Evolutionary conservation across 2,113 vertebrate genomes (phyloP).

Genomic region (Thinocorus orbignyianus): DNA sequence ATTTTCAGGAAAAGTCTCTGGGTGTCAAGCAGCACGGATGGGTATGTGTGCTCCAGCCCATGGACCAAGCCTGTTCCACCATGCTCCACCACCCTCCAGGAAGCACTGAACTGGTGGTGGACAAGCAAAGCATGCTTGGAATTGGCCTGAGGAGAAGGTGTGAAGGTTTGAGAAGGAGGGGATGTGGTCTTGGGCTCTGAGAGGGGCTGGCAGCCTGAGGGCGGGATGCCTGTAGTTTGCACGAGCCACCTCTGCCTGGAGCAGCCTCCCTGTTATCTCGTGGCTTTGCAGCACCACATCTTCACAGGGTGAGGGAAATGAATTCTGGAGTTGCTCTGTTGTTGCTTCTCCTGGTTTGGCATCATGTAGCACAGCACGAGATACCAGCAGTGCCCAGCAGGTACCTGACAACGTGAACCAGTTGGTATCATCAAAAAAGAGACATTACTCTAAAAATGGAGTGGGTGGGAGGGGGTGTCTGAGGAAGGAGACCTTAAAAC

Average conservation of each 20-base stretch:
- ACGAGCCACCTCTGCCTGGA: neutral
- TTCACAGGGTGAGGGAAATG: slow-evolving; percentile 8
- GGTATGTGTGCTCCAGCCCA: neutral
- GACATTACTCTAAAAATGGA: neutral
- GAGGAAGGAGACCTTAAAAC: neutral
- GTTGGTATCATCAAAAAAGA: neutral
- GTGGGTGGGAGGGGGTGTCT: neutral
- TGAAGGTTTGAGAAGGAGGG: neutral
- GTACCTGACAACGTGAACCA: neutral
- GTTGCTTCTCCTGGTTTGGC: neutral
- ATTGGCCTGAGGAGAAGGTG: neutral
- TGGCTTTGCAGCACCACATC: neutral
- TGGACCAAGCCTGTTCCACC: neutral
- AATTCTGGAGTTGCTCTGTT: neutral
- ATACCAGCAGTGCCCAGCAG: too few relatives aligned
- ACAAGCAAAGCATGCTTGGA: neutral
- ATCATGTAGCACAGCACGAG: neutral
- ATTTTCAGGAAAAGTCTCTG: neutral
- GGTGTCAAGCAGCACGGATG: neutral
- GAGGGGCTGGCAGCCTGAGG: neutral
- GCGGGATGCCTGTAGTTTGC: neutral
- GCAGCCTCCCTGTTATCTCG: neutral
- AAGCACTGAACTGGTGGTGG: neutral
- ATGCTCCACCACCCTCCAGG: too few relatives aligned
- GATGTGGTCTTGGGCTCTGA: neutral